Percentiles rank a stretch among this genome's conserved stretches.
Evolutionary conservation across 1,140 invertebrate genomes (phyloP).

Genomic region (Drosophila murphyi): DNA sequence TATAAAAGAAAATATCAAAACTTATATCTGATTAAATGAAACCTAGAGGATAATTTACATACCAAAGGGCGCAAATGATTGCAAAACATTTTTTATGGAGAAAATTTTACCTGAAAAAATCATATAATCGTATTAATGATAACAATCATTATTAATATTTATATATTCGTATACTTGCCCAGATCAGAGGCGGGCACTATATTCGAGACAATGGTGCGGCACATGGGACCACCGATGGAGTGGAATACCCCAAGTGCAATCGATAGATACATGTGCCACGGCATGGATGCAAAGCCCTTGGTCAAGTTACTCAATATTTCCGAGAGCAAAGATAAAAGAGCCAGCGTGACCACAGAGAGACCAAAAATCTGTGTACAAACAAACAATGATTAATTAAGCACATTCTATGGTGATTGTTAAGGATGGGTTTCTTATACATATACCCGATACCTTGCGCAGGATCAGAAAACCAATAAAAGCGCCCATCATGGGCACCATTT

Average conservation of each 20-base stretch:
- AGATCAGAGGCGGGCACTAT: slow-evolving; percentile 87
- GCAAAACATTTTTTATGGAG: slow-evolving; percentile 87
- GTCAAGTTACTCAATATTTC: slow-evolving; percentile 84
- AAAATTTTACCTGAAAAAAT: slow-evolving; percentile 86
- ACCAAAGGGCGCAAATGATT: slow-evolving; percentile 86
- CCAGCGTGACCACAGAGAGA: slow-evolving; percentile 67
- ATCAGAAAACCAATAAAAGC: slow-evolving; percentile 85
- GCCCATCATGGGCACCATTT: slow-evolving; percentile 85
- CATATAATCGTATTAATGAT: not conserved
- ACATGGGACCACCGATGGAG: slow-evolving; percentile 86
- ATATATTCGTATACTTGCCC: slow-evolving; percentile 85
- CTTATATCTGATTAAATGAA: not conserved
- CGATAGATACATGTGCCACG: slow-evolving; percentile 88
- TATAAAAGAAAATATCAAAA: slow-evolving; percentile 4
- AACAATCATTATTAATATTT: not conserved
- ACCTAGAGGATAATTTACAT: not conserved
- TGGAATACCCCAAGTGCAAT: slow-evolving; percentile 85
- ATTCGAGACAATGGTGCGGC: slow-evolving; percentile 88
- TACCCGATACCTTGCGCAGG: slow-evolving; percentile 84
- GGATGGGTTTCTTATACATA: not conserved
- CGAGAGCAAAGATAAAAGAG: slow-evolving; percentile 72
- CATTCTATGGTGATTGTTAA: not conserved
- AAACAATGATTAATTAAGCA: not conserved
- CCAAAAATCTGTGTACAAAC: slow-evolving; percentile 59
- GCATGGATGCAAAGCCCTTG: slow-evolving; percentile 85